Percentiles rank a stretch among this genome's conserved stretches.
Evolutionary conservation across 2,888 invertebrate genomes (phyloP).

Genomic region (Netelia inedita): DNA sequence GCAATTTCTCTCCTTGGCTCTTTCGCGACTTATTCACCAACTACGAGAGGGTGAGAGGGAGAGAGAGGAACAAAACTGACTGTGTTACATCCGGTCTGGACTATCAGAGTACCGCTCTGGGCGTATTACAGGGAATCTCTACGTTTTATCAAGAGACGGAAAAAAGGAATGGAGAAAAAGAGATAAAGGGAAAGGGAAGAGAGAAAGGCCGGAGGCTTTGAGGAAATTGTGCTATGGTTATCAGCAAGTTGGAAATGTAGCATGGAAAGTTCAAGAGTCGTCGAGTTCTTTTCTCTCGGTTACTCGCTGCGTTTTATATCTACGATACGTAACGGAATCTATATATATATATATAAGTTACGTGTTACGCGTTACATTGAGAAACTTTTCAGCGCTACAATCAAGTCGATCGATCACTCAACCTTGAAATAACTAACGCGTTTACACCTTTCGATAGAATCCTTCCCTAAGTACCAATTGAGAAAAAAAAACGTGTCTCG

Average conservation of each 20-base stretch:
- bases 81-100: conserved; percentile 64
- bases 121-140: background rate
- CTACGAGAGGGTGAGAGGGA: background rate
- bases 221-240: background rate
- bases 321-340: no score
- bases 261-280: conserved; percentile 40
- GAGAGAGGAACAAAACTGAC: conserved; percentile 54
- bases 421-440: no score
- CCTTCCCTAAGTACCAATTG: no score
- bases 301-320: background rate
- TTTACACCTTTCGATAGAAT: no score
- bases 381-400: no score
- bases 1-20: conserved; percentile 49
- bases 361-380: no score
- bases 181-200: no score
- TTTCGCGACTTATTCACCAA: conserved; percentile 48
- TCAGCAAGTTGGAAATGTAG: conserved; percentile 17
- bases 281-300: conserved; percentile 1
- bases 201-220: no score
- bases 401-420: no score
- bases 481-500: no score
- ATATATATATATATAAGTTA: no score
- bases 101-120: conserved; percentile 24
- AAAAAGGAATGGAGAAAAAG: background rate
- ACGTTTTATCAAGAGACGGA: background rate